Evolutionary conservation across 2,888 invertebrate species (phyloP).

Genomic region (Polydrusus tereticollis): DNA sequence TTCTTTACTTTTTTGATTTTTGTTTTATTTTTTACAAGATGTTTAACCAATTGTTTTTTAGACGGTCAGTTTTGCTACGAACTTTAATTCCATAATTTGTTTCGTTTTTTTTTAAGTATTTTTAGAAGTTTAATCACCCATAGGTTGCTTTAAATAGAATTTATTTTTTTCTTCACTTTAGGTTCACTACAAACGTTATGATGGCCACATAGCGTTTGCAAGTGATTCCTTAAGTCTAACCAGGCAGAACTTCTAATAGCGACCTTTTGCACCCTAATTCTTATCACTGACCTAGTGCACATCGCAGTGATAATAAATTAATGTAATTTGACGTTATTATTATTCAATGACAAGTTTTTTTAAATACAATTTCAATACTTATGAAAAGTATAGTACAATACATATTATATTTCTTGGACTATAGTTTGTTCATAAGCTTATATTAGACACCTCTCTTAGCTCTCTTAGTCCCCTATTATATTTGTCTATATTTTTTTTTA

Average conservation of each 20-base stretch:
- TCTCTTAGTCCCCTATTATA: slow-evolving; percentile 2
- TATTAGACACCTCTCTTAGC: slow-evolving; percentile 8
- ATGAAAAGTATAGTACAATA: too few species aligned
- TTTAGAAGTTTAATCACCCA: not conserved
- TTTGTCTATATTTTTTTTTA: not conserved
- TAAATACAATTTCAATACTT: too few species aligned
- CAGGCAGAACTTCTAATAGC: not conserved
- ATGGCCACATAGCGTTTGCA: slow-evolving; percentile 14
- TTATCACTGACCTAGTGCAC: slow-evolving; percentile 4
- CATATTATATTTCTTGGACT: too few species aligned
- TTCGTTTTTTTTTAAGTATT: not conserved
- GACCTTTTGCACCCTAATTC: not conserved
- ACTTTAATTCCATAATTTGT: not conserved
- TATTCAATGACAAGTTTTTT: too few species aligned
- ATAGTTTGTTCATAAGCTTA: too few species aligned
- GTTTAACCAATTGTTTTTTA: slow-evolving; percentile 5
- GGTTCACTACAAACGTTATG: not conserved
- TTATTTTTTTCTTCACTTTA: not conserved
- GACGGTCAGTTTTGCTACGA: slow-evolving; percentile 20
- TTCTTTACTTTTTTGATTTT: not conserved
- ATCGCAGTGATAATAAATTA: slow-evolving; percentile 4
- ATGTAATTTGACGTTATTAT: not conserved
- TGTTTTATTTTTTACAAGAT: not conserved
- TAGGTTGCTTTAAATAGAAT: not conserved
- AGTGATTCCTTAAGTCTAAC: not conserved